A percentile compares a stretch with the other conserved stretches of the same genome.
phyloP scores from a whole-genome alignment of 2,888 invertebrate genomes.

The Tortrix viridana region DNA sequence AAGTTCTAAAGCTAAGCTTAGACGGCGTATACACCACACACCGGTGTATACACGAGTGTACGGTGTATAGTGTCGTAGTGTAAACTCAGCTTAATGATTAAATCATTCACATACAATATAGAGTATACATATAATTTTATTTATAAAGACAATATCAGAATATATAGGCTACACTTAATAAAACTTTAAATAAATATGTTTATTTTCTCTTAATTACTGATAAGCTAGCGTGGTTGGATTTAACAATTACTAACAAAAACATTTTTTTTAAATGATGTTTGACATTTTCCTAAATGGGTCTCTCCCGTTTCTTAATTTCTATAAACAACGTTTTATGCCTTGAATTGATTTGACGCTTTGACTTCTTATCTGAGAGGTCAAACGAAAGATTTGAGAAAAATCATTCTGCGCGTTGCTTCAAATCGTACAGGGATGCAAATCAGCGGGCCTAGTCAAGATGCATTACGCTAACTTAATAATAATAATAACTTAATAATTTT shows the following conservation, averaged over 20 bases:
- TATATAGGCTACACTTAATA: slow-evolving; percentile 55
- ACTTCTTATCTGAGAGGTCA: no score
- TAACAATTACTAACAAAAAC: background rate
- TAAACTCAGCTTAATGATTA: slow-evolving; percentile 3
- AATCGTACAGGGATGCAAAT: no score
- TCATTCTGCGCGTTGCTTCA: no score
- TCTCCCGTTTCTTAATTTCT: no score
- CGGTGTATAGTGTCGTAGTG: background rate
- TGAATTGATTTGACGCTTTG: no score
- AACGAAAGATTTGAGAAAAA: no score
- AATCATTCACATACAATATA: slow-evolving; percentile 40
- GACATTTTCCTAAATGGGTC: background rate
- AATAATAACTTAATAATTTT: no score
- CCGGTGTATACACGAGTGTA: no score
- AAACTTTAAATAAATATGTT: slow-evolving; percentile 56
- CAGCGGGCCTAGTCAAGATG: no score
- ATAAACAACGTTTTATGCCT: no score
- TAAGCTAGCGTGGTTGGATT: slow-evolving; percentile 5
- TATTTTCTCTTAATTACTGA: slow-evolving; percentile 31
- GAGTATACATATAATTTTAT: slow-evolving; percentile 53
- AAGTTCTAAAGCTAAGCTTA: background rate
- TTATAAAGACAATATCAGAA: slow-evolving; percentile 61
- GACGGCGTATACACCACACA: background rate
- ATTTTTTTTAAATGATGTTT: background rate
- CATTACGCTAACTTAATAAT: no score